Evolutionary conservation across 1,140 invertebrate species (phyloP), one percentile per base, ranked within the genome.

Genomic region (Plectrocnemia conspersa): DNA sequence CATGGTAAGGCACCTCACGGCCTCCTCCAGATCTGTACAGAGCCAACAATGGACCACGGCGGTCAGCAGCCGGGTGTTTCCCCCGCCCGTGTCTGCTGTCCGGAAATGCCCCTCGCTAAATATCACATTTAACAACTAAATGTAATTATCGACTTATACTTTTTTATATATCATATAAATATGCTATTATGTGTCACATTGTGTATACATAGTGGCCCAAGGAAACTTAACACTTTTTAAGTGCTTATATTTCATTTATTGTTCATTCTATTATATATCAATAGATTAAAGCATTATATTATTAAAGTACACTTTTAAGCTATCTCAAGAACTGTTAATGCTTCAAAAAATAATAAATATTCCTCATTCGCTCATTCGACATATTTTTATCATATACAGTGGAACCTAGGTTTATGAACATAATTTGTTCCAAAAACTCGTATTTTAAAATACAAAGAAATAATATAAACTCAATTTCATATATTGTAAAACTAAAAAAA

Each of bases 1-100:
- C 78, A 86, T 88, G 83, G 86, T 88, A 85, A 86, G 85, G 84
- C 82, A 82, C 79, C 82, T 83, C 73, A 78, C 77, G 74, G 76
- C 71, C 77, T 77, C 77, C 69, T 81, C 76, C 73, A 77, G 77
- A 73, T 80, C 79, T 73, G 70, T 73, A 73, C 75, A 79, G 77
- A 78, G 79, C 74, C 77, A 74, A 65, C 73, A 78, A 66, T 71
- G 76, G 75, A 66, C 49, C 48, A 69, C 77, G 77, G 74, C 66
- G 77, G 77, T 76, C 75, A 78, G 71, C 75, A 80, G 75, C 78
- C 81, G 75, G 81, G 77, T 75, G 76, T 79, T 72, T 75, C 78
- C 73, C 81, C 78, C 72, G 78, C 79, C 73, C 78, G 81, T 82
- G 76, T 79, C 84, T 82, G 67, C 71, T 73, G 86, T 89, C 79